These are phyloP conservation scores for Cryptotermes secundus DNA, from an alignment of 1,140 invertebrate species.

Conservation along the genomic window DNA sequence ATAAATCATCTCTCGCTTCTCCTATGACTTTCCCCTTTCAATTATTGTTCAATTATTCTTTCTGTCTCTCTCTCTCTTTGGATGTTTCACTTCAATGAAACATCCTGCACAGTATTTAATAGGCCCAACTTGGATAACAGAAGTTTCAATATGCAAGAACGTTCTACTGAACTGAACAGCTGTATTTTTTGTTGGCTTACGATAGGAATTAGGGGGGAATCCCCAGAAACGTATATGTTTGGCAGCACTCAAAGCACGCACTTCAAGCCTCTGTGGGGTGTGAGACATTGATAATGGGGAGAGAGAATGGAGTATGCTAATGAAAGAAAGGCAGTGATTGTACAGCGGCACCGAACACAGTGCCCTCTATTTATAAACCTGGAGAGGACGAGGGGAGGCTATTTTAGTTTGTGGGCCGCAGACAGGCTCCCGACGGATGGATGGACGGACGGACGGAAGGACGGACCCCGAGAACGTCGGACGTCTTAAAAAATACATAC, in stretches of 20 bases:
- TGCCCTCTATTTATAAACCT: constrained; percentile 5
- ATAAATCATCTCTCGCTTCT: no score
- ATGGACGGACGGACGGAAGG: neutral
- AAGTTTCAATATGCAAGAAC: no score
- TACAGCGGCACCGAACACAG: neutral
- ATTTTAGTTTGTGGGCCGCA: constrained; percentile 10
- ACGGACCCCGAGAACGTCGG: neutral
- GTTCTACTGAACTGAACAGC: no score
- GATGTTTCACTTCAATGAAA: no score
- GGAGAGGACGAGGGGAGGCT: neutral
- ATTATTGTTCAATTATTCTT: no score
- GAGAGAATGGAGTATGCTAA: neutral
- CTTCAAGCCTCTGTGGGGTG: neutral
- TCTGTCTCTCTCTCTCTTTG: no score
- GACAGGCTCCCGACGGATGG: neutral
- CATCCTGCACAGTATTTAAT: no score
- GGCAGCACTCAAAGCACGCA: neutral
- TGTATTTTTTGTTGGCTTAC: no score
- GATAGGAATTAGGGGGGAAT: neutral
- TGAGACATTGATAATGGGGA: neutral
- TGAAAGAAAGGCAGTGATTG: constrained; percentile 7
- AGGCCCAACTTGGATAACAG: no score
- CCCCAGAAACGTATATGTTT: neutral
- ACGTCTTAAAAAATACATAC: neutral
- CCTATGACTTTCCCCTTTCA: no score